phyloP scores from a whole-genome alignment of 2,888 invertebrate species.

The Amblyjoppa proteus region DNA sequence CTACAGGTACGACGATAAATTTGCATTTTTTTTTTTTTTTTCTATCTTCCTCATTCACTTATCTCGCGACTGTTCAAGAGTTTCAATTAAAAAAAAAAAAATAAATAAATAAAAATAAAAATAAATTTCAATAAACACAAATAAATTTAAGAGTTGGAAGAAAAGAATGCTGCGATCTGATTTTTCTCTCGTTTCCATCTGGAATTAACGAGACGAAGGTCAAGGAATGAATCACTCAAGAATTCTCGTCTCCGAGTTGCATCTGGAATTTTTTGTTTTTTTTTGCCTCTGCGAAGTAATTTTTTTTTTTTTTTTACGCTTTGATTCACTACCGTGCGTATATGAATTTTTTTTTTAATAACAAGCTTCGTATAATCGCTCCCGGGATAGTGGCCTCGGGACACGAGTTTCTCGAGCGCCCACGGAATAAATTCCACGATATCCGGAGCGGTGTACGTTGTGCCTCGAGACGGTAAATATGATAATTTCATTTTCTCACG shows the following conservation, averaged over 20 bases:
- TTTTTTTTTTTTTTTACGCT: slow-evolving; percentile 10
- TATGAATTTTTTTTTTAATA: slow-evolving; percentile 11
- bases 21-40: background rate
- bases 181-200: background rate
- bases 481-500: slow-evolving; percentile 31
- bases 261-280: background rate
- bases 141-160: background rate
- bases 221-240: background rate
- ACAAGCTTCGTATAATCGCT: background rate
- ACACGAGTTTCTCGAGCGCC: slow-evolving; percentile 16
- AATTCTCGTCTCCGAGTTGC: slow-evolving; percentile 11
- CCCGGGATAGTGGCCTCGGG: background rate
- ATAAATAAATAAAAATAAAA: background rate
- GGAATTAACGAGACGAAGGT: background rate
- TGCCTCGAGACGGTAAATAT: slow-evolving; percentile 1
- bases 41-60: background rate
- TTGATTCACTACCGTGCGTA: background rate
- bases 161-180: background rate
- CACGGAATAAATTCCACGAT: slow-evolving; percentile 40
- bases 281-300: background rate
- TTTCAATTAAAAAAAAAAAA: background rate
- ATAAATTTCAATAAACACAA: no score
- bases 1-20: background rate
- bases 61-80: background rate
- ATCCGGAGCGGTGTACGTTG: slow-evolving; percentile 18